Evolutionary conservation across 2,888 invertebrate genomes (phyloP), one percentile per base, ranked within the genome.

Genomic region (Caenorhabditis becei): DNA sequence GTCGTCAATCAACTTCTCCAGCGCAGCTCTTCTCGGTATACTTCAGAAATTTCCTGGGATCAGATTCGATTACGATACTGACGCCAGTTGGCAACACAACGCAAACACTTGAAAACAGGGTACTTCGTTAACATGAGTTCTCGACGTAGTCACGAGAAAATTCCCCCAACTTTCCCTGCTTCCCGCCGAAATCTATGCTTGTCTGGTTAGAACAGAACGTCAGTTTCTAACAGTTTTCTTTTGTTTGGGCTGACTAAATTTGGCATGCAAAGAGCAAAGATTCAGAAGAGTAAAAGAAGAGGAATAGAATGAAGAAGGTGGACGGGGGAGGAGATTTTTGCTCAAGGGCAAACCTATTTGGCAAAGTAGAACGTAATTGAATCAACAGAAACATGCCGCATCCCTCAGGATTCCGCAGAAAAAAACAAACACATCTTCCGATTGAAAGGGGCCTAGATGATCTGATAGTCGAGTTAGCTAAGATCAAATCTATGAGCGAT

Each of bases 1-100:
- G 87, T 4, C 71, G 86, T 8, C 85, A 87, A 74, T 85, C 85
- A 10, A 83, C 84, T 28, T 85, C 82, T 2, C 83, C 83, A 18
- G 67, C 80, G 53, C 78, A 80, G 47, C 66, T 83, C 51, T 77
- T 81, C 56, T 83, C 85, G 66, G 85, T 81, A 75, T 75, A 66
- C 66, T 75, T 75, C 75, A 75, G 75, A 66, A 66, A 66, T 75
- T 66, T 75, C 53, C 28, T 66, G 66, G 66, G 66, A 59, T 66
- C 66, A 66, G 49, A 75, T 61, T 66, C 75, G 53, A 75, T 75
- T 66, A 75, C 66, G 35, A 66, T 66, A 24, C 58, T 75, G 75
- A 66, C 75, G 75, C 75, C 75, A 35, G 66, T 66, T 44, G 49
- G 58, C 53, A 53, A 44, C 75, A 44, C 66, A 41, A 53, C 69